Evolutionary conservation across 2,113 vertebrate species (phyloP), one percentile per base, ranked within the genome.

Genomic region (Girardinichthys multiradiatus): DNA sequence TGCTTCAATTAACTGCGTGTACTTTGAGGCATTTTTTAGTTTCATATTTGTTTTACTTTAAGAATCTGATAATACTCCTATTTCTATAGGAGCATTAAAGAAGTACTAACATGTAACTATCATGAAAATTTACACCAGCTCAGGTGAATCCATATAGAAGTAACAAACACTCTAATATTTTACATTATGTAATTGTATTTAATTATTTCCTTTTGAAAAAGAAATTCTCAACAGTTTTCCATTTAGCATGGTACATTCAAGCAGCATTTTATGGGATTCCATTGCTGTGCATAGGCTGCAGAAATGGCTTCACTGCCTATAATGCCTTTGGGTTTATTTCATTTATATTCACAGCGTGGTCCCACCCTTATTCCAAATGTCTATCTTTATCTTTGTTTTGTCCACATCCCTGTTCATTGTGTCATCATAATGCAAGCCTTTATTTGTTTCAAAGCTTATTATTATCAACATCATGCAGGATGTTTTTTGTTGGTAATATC

Each of bases 371-470:
- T 61, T 68, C 59, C 19, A 35, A 59, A 57, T 60, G 14, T 62
- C 28, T 67, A 54, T 68, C 29, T 62, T 66, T 77, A 58, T 64
- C 66, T 67, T 60, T 29, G 61, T 4, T 33, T 59, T 66, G 31
- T 57, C 70, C 60, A 63, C 70, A 77, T 84, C 29, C 62, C 64
- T 70, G n/a, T 77, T 80, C 1, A 85, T 61, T 70, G 30, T 35
- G 27, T 66, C 29, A 33, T 61, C 27, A 64, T 62, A 72, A 79
- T 72, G 60, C 60, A 39, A 66, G 57, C 62, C 51, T 73, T 70
- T 81, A 72, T 77, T 66, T 72, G 67, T 35, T 29, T 61, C 48
- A 28, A 29, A 66, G 39, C 67, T 45, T 37, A 42, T 65, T 77
- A 69, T 39, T 69, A 64, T 12, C 27, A 45, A 57, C 29, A 42